These are phyloP conservation scores for Oryzias woworae DNA, from an alignment of 2,113 vertebrate genomes.

Conservation along the genomic window DNA sequence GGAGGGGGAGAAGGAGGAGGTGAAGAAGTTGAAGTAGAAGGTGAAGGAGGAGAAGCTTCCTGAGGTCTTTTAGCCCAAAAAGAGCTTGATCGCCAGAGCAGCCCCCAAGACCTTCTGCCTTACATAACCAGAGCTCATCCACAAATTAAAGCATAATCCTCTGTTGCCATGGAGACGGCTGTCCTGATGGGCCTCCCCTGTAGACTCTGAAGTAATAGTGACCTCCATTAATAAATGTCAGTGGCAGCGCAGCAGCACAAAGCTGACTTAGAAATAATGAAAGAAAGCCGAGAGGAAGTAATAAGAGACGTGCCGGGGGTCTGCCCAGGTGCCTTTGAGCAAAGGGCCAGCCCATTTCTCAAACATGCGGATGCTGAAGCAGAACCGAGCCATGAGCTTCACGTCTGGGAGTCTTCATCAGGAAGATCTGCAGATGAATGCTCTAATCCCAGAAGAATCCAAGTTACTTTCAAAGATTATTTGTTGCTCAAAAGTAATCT, in stretches of 20 bases:
- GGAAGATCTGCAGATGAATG: too few species aligned
- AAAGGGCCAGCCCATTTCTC: not conserved
- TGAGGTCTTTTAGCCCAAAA: slow-evolving; percentile 20
- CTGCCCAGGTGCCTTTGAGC: slow-evolving; percentile 23
- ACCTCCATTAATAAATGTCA: slow-evolving; percentile 57
- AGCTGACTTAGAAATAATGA: slow-evolving; percentile 26
- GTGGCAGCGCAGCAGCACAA: slow-evolving; percentile 17
- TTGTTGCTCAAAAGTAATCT: too few species aligned
- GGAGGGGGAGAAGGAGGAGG: not conserved
- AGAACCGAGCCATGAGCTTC: too few species aligned
- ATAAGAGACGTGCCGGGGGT: not conserved
- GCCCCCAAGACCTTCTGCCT: slow-evolving; percentile 52
- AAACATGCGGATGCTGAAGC: too few species aligned
- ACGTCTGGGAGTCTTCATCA: too few species aligned
- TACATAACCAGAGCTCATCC: slow-evolving; percentile 59
- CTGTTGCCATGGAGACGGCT: slow-evolving; percentile 68
- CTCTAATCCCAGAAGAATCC: too few species aligned
- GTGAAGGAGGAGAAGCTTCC: not conserved
- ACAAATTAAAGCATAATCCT: slow-evolving; percentile 60
- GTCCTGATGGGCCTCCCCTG: slow-evolving; percentile 55
- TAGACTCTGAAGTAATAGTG: slow-evolving; percentile 44
- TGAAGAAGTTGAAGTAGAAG: not conserved
- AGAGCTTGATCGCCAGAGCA: slow-evolving; percentile 46
- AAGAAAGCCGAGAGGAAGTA: not conserved
- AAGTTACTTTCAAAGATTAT: too few species aligned